Evolutionary conservation across 2,888 invertebrate genomes (phyloP).

Genomic region (Trichacis sp.): DNA sequence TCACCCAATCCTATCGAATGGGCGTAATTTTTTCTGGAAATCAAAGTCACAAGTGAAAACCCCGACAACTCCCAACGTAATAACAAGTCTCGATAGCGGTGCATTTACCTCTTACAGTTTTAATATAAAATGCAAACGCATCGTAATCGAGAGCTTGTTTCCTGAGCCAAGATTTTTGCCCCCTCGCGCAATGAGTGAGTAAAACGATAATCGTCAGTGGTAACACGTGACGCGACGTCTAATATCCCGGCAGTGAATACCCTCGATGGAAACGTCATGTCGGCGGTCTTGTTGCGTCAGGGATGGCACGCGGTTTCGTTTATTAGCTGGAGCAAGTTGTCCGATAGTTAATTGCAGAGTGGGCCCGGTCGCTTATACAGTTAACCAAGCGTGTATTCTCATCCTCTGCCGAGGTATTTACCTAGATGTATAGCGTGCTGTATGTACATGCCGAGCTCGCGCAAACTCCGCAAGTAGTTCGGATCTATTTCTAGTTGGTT

Average conservation of each 20-base stretch:
- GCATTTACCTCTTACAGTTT: not conserved
- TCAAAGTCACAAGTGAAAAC: too few relatives aligned
- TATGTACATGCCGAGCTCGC: conserved; percentile 38
- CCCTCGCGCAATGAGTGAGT: not conserved
- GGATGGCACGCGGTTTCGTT: conserved; percentile 47
- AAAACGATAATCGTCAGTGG: not conserved
- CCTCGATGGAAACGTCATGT: conserved; percentile 4
- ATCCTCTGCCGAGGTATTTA: conserved; percentile 16
- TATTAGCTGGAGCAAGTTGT: conserved; percentile 56
- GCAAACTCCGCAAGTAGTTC: conserved; percentile 59
- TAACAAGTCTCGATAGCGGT: not conserved
- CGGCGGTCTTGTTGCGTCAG: conserved; percentile 8
- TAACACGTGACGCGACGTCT: not conserved
- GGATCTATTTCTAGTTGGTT: conserved; percentile 61
- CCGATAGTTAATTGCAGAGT: conserved; percentile 61
- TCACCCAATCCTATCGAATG: too few relatives aligned
- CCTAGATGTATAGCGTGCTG: conserved; percentile 35
- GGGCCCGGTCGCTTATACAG: conserved; percentile 55
- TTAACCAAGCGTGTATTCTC: conserved; percentile 52
- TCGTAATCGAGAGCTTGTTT: conserved; percentile 7
- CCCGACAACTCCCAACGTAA: not conserved
- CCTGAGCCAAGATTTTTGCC: conserved; percentile 1
- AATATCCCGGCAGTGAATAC: not conserved
- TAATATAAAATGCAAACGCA: not conserved
- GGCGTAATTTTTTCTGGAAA: too few relatives aligned